Evolutionary conservation across 2,888 invertebrate species (phyloP).

Genomic region (Melipona beecheii): DNA sequence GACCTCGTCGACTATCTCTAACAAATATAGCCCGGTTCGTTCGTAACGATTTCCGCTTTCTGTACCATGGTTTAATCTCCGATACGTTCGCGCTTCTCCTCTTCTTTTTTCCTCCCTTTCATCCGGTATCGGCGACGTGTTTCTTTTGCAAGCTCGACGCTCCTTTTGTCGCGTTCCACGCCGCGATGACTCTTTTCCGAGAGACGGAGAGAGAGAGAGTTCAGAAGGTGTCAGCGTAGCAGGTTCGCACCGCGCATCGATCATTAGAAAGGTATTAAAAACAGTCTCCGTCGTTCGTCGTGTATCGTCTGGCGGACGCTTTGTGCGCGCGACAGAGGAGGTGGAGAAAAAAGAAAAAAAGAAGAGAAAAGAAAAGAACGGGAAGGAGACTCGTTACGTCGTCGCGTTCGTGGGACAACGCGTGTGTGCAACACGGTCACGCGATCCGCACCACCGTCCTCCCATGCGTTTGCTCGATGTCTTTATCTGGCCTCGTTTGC

Average conservation of each 20-base stretch:
- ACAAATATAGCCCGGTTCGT: neutral
- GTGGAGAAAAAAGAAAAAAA: neutral
- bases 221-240: slow-evolving; percentile 1
- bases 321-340: neutral
- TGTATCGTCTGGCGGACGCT: slow-evolving; percentile 29
- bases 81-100: neutral
- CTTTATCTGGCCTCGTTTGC: slow-evolving; percentile 70
- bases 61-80: slow-evolving; percentile 38
- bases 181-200: slow-evolving; percentile 6
- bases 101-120: neutral
- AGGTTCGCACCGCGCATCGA: slow-evolving; percentile 30
- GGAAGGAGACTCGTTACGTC: slow-evolving; percentile 39
- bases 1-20: neutral
- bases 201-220: slow-evolving; percentile 21
- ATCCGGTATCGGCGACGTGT: neutral
- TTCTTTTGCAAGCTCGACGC: slow-evolving; percentile 1
- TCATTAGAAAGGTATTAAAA: slow-evolving; percentile 36
- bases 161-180: slow-evolving; percentile 14
- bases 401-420: slow-evolving; percentile 8
- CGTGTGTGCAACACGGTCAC: slow-evolving; percentile 50
- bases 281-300: slow-evolving; percentile 24
- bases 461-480: slow-evolving; percentile 51
- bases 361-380: neutral
- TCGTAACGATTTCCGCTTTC: neutral
- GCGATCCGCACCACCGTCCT: slow-evolving; percentile 54